Conservation (phyloP, 2,888 invertebrate genomes). For the Tipula vernalis region DNA sequence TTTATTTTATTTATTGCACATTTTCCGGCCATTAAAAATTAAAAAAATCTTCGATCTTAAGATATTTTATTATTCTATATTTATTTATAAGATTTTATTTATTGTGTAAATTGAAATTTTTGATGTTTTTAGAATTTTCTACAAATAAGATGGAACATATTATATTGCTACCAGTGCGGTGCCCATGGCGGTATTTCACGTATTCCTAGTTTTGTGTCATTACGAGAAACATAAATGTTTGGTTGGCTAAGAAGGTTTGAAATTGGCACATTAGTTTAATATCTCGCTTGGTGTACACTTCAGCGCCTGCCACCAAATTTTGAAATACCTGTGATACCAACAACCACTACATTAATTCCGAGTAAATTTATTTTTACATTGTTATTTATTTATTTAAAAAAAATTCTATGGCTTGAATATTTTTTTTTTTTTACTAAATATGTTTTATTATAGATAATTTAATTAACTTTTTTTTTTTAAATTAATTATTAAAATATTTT, state of each 20-base stretch:
- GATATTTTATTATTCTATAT: background rate
- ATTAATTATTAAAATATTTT: background rate
- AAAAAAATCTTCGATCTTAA: background rate
- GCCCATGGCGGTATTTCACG: background rate
- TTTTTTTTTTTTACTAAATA: background rate
- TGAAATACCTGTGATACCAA: background rate
- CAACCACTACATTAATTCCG: background rate
- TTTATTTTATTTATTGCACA: slow-evolving; percentile 6
- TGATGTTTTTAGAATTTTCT: background rate
- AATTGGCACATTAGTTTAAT: background rate
- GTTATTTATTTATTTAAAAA: background rate
- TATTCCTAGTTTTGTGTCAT: background rate
- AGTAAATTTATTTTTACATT: background rate
- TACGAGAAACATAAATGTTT: no score
- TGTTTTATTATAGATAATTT: background rate
- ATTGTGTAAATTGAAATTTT: background rate
- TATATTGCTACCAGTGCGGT: background rate
- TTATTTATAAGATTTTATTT: background rate
- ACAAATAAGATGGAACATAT: background rate
- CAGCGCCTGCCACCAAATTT: background rate
- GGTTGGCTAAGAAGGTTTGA: no score
- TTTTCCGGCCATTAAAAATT: background rate
- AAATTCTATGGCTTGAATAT: background rate
- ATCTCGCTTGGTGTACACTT: background rate
- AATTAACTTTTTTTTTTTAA: background rate